A percentile compares a stretch with the other conserved stretches of the same genome.
Conservation (phyloP, 37 sponge, comb jelly and placozoan genomes). For the Oscarella lobularis region DNA sequence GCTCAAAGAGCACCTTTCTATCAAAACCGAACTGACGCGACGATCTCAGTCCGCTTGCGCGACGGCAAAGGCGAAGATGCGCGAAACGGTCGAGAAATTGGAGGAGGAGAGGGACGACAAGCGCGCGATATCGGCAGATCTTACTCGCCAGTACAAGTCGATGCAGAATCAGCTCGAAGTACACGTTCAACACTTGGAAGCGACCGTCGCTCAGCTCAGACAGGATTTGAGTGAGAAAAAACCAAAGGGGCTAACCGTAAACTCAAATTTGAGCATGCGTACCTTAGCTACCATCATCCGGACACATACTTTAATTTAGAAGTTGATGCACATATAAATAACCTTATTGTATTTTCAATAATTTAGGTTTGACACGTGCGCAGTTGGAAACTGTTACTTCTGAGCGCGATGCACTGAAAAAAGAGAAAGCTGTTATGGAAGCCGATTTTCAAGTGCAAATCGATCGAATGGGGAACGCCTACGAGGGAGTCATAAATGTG, state of each 20-base stretch:
- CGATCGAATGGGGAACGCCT: slow-evolving; percentile 37
- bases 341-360: background rate
- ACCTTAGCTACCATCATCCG: no score
- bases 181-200: slow-evolving; percentile 40
- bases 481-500: slow-evolving; percentile 51
- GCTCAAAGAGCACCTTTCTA: slow-evolving; percentile 20
- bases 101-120: slow-evolving; percentile 38
- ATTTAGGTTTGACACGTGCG: slow-evolving; percentile 19
- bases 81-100: slow-evolving; percentile 21
- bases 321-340: background rate
- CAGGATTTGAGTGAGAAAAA: slow-evolving; percentile 19
- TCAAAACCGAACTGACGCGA: slow-evolving; percentile 23
- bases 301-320: background rate
- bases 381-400: slow-evolving; percentile 21
- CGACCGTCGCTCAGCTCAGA: slow-evolving; percentile 30
- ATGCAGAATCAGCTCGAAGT: slow-evolving; percentile 50
- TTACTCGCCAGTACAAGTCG: slow-evolving; percentile 73
- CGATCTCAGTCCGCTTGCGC: slow-evolving; percentile 25
- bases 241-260: no score
- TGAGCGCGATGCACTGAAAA: slow-evolving; percentile 42
- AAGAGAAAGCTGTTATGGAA: slow-evolving; percentile 41
- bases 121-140: slow-evolving; percentile 35
- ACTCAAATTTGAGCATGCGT: background rate
- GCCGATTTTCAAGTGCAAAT: slow-evolving; percentile 25
- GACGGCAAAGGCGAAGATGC: slow-evolving; percentile 31